Evolutionary conservation across 2,888 invertebrate genomes (phyloP), one percentile per base, ranked within the genome.

Genomic region (Acleris holmiana): DNA sequence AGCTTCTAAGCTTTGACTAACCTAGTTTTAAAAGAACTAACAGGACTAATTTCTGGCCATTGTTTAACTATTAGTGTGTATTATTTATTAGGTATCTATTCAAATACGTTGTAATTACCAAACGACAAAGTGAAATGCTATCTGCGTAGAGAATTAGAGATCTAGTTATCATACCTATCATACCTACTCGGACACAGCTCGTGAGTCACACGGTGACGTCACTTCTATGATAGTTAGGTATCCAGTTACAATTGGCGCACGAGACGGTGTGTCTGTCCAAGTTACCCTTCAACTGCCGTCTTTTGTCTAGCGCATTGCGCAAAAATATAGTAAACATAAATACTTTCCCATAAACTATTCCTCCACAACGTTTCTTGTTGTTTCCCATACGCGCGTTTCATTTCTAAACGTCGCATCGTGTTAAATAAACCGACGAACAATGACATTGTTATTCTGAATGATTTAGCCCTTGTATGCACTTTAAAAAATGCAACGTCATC

Each of bases 401-500:
- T 44, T 41, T 21, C 44, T 40, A 44, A 55, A 40, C 19, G 40
- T 53, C 40, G 21, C 19, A 53, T 53, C 40, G 21, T n/a, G 54
- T 40, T 54, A 23, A 41, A 41, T 17, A 44, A 25, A 50, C 53
- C 25, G 54, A 60, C 40, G 25, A 53, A 64, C 64, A 53, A 54
- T 54, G 58, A 51, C 25, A 49, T 64, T 50, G 65, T 65, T 46
- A 60, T 65, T 25, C 49, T 4, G 54, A 49, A 59, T 59, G 49
- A 54, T 65, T 65, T 46, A 49, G 55, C 47, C 59, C 58, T 53
- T 49, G 47, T 49, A 51, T 64, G 49, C 65, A 46, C 65, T 58
- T 64, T 15, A 49, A 48, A 61, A 67, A 53, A 57, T 40, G 61
- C 64, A 46, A 17, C 23, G 61, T 67, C 64, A 67, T 46, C 18